These are phyloP conservation scores for Idris sp. DNA, from an alignment of 1,140 invertebrate species.

Conservation along the genomic window DNA sequence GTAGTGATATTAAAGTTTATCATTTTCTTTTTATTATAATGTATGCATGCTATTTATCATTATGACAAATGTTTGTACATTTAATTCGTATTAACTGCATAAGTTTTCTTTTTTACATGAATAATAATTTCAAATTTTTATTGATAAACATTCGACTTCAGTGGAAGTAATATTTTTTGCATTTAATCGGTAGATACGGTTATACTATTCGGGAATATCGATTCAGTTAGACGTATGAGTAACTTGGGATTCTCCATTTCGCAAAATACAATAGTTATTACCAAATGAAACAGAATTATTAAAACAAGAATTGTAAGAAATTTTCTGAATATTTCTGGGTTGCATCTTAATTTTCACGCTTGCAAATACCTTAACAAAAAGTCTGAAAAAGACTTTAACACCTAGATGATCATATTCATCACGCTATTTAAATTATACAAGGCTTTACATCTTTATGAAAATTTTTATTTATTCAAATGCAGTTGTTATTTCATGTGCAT, in stretches of 20 bases:
- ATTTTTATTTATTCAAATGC: neutral
- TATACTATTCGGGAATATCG: constrained; percentile 14
- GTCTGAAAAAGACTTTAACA: constrained; percentile 21
- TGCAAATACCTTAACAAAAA: constrained; percentile 7
- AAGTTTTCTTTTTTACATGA: neutral
- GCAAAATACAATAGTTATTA: constrained; percentile 35
- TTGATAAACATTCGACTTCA: constrained; percentile 1
- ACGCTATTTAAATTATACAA: constrained; percentile 6
- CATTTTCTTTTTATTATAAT: too few species aligned
- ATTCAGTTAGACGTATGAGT: constrained; percentile 24
- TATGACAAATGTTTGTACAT: too few species aligned
- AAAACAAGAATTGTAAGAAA: constrained; percentile 39
- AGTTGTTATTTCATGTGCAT: too few species aligned
- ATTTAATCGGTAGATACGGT: constrained; percentile 16
- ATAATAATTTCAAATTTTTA: neutral
- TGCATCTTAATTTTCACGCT: constrained; percentile 46
- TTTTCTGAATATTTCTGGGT: constrained; percentile 46
- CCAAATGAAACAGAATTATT: constrained; percentile 45
- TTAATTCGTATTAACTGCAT: too few species aligned
- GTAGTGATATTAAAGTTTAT: too few species aligned
- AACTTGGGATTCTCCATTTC: constrained; percentile 21
- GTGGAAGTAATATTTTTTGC: constrained; percentile 7
- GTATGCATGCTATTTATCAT: too few species aligned
- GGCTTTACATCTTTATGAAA: neutral
- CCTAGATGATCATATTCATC: constrained; percentile 8